These are phyloP conservation scores for Bibio marci DNA, from an alignment of 2,888 invertebrate species.

Conservation along the genomic window DNA sequence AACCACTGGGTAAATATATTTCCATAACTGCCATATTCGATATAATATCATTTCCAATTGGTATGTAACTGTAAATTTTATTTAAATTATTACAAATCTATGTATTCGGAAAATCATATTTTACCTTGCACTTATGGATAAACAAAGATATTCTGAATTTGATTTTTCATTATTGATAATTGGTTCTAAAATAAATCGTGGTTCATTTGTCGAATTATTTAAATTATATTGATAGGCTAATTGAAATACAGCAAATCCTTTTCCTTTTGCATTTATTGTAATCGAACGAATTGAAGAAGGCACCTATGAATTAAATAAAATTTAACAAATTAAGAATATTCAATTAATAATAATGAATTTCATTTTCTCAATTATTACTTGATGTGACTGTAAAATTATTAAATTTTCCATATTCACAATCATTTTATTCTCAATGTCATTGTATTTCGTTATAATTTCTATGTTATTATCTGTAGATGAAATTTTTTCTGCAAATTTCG, in stretches of 20 bases:
- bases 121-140: neutral
- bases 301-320: constrained; percentile 13
- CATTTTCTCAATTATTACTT: constrained; percentile 34
- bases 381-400: constrained; percentile 63
- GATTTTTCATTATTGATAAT: constrained; percentile 61
- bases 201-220: constrained; percentile 79
- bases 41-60: constrained; percentile 28
- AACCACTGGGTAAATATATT: constrained; percentile 79
- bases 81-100: neutral
- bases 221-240: constrained; percentile 67
- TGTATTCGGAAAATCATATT: neutral
- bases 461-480: constrained; percentile 33
- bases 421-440: constrained; percentile 20
- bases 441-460: constrained; percentile 36
- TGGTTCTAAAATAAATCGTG: constrained; percentile 74
- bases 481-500: constrained; percentile 34
- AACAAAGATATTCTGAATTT: constrained; percentile 44
- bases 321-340: constrained; percentile 19
- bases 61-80: constrained; percentile 17
- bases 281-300: constrained; percentile 38
- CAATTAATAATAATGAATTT: constrained; percentile 11
- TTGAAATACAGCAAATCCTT: constrained; percentile 62
- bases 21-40: constrained; percentile 81
- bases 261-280: constrained; percentile 61
- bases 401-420: constrained; percentile 57